Base-by-base conservation (phyloP, 2,888 invertebrate genomes). In the Rhogogaster chlorosoma region DNA sequence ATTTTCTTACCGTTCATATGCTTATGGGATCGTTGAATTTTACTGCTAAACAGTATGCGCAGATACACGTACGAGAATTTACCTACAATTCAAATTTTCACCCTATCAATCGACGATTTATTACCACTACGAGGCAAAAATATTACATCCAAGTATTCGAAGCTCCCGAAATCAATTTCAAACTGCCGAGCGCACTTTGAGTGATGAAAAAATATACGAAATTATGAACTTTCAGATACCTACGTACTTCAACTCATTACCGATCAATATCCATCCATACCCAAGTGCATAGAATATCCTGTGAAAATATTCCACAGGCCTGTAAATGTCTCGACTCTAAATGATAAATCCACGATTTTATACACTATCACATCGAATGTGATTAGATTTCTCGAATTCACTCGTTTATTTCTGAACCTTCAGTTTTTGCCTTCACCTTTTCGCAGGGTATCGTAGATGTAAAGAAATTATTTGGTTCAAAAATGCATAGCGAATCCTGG, bases 1-100 rank as follows among this genome's bases (percentile, higher is more conserved):
- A 73, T 73, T 73, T 73, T 73, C 71, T 42, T 73, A 73, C 71
- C 71, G 71, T 73, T 73, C 70, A 15, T n/a, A n/a, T 29, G 45
- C 45, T 70, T 29, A 70, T 36, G 29, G 18, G 36, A 32, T 36
- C 71, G 22, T 73, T 73, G 71, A 42, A 73, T 73, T 26, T 22
- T 22, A 73, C 71, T 12, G 38, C 22, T 12, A 67, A 67, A 67
- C 7, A 67, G 26, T 29, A 15, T 12, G 3, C 12, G 9, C 12
- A 29, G 22, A 18, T 29, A 26, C 29, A 12, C 64, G 22, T 5
- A 26, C 12, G 6, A 15, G 32, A 18, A 26, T 61, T 12, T 12
- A 26, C 26, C n/a, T 26, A 64, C 29, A 18, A 12, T 2, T 42
- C 42, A 10, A 67, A 12, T 32, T 18, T 26, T 61, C 9, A 26